Percentiles rank a stretch among this genome's conserved stretches.
These are phyloP conservation scores for Colletes gigas DNA, from an alignment of 1,140 invertebrate genomes.

Conservation along the genomic window DNA sequence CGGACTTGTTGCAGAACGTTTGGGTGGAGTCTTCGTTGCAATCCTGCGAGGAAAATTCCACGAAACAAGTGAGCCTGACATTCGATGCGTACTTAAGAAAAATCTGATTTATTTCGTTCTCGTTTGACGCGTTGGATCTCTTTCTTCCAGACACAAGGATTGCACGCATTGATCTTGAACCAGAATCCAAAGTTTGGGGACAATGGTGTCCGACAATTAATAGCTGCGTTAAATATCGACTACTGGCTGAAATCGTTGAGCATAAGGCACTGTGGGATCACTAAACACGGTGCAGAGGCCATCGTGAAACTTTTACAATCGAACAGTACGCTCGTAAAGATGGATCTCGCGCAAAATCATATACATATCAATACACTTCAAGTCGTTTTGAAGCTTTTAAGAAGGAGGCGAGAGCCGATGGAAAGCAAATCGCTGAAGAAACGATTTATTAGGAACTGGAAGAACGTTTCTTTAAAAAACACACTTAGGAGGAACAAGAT, in stretches of 20 bases:
- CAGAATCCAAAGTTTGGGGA: conserved; percentile 57
- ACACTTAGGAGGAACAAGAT: neutral
- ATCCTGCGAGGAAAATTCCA: neutral
- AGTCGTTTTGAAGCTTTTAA: conserved; percentile 42
- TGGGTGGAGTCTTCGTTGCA: conserved; percentile 25
- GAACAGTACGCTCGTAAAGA: conserved; percentile 39
- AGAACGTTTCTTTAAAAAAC: neutral
- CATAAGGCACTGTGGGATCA: conserved; percentile 55
- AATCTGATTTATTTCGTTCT: too few species aligned
- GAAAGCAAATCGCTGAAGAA: conserved; percentile 43
- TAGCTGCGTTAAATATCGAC: conserved; percentile 44
- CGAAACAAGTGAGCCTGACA: conserved; percentile 13
- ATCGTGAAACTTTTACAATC: conserved; percentile 44
- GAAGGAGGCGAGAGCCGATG: conserved; percentile 7
- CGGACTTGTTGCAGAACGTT: conserved; percentile 47
- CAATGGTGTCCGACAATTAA: conserved; percentile 39
- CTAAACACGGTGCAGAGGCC: conserved; percentile 43
- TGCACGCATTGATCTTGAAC: conserved; percentile 55
- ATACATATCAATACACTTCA: conserved; percentile 46
- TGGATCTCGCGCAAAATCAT: conserved; percentile 57
- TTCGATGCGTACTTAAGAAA: too few species aligned
- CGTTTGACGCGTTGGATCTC: neutral
- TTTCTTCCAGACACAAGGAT: conserved; percentile 45
- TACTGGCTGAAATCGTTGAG: conserved; percentile 56
- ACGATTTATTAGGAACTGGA: conserved; percentile 9